Evolutionary conservation across 1,140 invertebrate species (phyloP).

Genomic region (Sitobion miscanthi): DNA sequence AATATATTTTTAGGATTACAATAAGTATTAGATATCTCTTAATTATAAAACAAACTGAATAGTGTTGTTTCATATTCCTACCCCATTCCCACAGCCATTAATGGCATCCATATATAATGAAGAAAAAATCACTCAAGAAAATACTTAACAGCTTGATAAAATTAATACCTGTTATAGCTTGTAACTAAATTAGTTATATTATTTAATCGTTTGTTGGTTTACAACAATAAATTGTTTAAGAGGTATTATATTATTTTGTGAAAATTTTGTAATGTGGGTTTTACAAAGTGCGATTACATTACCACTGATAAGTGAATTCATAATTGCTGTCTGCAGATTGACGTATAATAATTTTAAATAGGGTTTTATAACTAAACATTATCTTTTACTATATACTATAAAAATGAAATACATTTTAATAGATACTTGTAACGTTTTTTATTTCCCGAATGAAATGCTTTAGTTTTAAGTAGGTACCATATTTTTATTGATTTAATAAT

Average conservation of each 20-base stretch:
- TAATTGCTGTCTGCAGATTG: background rate
- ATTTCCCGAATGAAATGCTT: background rate
- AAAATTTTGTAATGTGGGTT: background rate
- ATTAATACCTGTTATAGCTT: background rate
- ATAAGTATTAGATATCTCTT: background rate
- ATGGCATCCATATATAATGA: background rate
- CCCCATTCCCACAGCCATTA: background rate
- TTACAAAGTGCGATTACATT: background rate
- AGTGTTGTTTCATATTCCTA: background rate
- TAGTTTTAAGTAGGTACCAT: background rate
- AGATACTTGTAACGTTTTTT: background rate
- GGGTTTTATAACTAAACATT: background rate
- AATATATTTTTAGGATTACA: background rate
- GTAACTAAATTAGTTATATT: background rate
- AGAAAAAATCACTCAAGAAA: background rate
- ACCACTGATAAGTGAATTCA: background rate
- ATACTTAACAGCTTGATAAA: background rate
- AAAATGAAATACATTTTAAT: background rate
- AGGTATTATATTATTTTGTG: background rate
- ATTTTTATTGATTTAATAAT: background rate
- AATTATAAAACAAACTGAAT: background rate
- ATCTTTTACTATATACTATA: background rate
- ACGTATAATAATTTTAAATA: background rate
- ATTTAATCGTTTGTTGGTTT: background rate
- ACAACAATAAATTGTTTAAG: background rate